Base-by-base conservation (phyloP, 2,888 invertebrate species). In the Brachycybe producta region DNA sequence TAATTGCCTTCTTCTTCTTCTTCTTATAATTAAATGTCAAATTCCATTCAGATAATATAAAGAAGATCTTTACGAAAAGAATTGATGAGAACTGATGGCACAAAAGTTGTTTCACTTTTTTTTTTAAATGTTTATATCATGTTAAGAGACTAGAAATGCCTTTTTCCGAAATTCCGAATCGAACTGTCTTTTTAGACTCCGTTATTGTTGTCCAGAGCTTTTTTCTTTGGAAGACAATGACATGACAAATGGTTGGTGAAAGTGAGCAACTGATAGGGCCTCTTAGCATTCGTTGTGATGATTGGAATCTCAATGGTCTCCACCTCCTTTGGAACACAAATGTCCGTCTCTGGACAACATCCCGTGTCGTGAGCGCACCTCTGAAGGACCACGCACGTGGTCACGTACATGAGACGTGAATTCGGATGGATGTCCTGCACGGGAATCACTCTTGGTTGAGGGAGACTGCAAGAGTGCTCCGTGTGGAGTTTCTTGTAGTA, bases 391-490 rank as follows among this genome's bases (percentile, higher is more conserved):
- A 46, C 46, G n/a, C 36, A 35, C 13, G 26, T 24, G 36, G 46
- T 46, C 24, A 27, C 27, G 46, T 46, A 46, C 5, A 24, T 5
- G 5, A 35, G 24, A 3, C 15, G 5, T 15, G 23, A 26, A 19
- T n/a, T 34, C n/a, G 46, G 46, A 23, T 46, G 46, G 35, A 32
- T 35, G 15, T 36, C 35, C 35, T 46, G 46, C n/a, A 46, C 35
- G 1, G 46, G 46, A 4, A 46, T 35, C n/a, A 46, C 46, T 27
- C 46, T 8, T 5, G 35, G 5, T n/a, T 46, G 46, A 3, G 46
- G 46, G 13, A 7, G 23, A 2, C 19, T 5, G 19, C 46, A 46
- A 1, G 24, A 11, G 46, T 35, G 36, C 7, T 46, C 36, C 8
- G 34, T 21, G 15, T 35, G 34, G 3, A 46, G 23, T 23, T 23